These are phyloP conservation scores for Agrotis puta DNA, from an alignment of 2,888 invertebrate species.

Conservation along the genomic window DNA sequence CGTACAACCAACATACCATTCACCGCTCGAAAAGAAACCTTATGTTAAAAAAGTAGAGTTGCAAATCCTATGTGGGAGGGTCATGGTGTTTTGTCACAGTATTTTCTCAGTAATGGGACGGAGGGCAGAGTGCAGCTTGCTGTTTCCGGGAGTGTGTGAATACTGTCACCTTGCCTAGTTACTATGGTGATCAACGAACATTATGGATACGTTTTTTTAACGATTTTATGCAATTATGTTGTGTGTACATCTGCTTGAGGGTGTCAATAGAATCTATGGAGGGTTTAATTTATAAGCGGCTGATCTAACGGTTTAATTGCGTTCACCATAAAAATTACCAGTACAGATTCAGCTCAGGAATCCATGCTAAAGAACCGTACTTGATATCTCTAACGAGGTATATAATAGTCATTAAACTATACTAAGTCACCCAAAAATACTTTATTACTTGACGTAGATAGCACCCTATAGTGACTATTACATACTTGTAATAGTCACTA, in stretches of 20 bases:
- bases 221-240: conserved; percentile 61
- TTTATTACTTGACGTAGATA: too few relatives aligned
- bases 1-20: conserved; percentile 24
- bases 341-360: too few relatives aligned
- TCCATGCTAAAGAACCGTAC: too few relatives aligned
- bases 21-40: neutral
- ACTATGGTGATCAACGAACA: conserved; percentile 82
- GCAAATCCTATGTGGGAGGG: neutral
- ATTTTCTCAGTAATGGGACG: conserved; percentile 51
- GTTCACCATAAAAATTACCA: neutral
- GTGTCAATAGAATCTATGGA: conserved; percentile 38
- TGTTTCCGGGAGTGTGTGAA: conserved; percentile 86
- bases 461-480: too few relatives aligned
- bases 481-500: too few relatives aligned
- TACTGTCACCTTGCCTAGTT: conserved; percentile 82
- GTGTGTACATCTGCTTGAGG: conserved; percentile 57
- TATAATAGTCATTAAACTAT: too few relatives aligned
- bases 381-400: too few relatives aligned
- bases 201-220: conserved; percentile 62
- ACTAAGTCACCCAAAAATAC: too few relatives aligned
- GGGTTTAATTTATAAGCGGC: conserved; percentile 5
- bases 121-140: conserved; percentile 83
- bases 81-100: conserved; percentile 2
- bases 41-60: neutral
- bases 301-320: conserved; percentile 3